Evolutionary conservation across 2,797 vertebrate species (phyloP).

Genomic region (Numenius phaeopus): DNA sequence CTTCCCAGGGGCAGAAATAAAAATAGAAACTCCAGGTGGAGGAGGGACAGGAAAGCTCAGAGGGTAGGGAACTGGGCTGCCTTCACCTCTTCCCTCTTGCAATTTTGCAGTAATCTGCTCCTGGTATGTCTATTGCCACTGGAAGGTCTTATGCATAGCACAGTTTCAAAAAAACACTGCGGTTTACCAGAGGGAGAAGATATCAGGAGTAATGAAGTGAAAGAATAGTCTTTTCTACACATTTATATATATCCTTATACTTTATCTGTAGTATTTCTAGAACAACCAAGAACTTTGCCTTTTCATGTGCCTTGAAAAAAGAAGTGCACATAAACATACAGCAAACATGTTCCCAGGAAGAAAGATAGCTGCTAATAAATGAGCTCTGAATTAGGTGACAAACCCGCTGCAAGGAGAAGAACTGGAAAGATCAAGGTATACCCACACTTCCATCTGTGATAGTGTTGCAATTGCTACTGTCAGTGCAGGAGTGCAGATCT

Average conservation of each 20-base stretch:
- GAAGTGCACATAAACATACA: background rate
- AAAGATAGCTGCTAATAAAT: background rate
- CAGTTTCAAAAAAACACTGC: background rate
- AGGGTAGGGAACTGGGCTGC: background rate
- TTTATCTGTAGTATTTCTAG: background rate
- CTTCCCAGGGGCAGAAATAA: background rate
- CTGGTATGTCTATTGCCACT: background rate
- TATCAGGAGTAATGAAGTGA: background rate
- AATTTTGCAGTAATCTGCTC: background rate
- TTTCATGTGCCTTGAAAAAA: background rate
- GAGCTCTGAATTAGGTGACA: background rate
- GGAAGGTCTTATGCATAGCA: background rate
- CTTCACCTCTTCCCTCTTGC: background rate
- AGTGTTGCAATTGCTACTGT: background rate
- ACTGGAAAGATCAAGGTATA: background rate
- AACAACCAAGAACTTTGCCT: background rate
- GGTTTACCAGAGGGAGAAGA: background rate
- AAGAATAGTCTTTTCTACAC: background rate
- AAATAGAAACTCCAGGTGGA: conserved; percentile 14
- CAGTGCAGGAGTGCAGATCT: background rate
- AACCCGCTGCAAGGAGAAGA: background rate
- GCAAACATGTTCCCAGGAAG: background rate
- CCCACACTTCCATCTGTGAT: background rate
- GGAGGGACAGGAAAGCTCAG: background rate
- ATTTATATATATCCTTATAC: background rate